Evolutionary conservation across 2,888 invertebrate species (phyloP), one percentile per base, ranked within the genome.

Genomic region (Magallana nippona): DNA sequence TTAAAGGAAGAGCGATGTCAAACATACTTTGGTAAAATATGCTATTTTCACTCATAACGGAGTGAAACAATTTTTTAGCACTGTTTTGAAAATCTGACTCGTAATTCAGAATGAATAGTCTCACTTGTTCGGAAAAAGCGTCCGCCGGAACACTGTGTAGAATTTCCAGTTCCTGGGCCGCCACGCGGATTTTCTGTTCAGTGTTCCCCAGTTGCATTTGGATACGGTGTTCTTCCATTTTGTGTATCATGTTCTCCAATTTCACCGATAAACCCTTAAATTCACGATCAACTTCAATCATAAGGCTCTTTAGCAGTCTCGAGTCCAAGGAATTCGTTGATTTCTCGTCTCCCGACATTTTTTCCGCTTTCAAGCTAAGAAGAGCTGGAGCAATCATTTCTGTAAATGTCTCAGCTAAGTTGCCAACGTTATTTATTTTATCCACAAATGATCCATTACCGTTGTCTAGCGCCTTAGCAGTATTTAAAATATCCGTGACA

Each of bases 31-130:
- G 71, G 56, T 82, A 71, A 44, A 82, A 82, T n/a, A 82, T 19
- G 10, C 71, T 63, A 56, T 82, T 62, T 15, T 58, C 71, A 19
- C 71, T 56, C 15, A 71, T 44, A n/a, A 82, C 22, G 32, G 82
- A 32, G 22, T 82, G 19, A 27, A 71, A 71, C 17, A 82, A 55
- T 55, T 82, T 82, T 44, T 82, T 82, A 2, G 82, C 82, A 71
- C 82, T 82, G 63, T 82, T 82, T 55, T 82, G 82, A 56, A 82
- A 82, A 71, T 82, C 82, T 1, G 55, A 55, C 44, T 82, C 82
- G 56, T 82, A 82, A 63, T 82, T 82, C 32, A 82, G 63, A 15
- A 82, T 71, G 55, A 82, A 82, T 0, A 82, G 22, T 13, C 71
- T 17, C 13, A 60, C 71, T 15, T 82, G 82, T n/a, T 82, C 71